phyloP scores from a whole-genome alignment of 2,113 vertebrate species.

The Formicarius rufipectus region DNA sequence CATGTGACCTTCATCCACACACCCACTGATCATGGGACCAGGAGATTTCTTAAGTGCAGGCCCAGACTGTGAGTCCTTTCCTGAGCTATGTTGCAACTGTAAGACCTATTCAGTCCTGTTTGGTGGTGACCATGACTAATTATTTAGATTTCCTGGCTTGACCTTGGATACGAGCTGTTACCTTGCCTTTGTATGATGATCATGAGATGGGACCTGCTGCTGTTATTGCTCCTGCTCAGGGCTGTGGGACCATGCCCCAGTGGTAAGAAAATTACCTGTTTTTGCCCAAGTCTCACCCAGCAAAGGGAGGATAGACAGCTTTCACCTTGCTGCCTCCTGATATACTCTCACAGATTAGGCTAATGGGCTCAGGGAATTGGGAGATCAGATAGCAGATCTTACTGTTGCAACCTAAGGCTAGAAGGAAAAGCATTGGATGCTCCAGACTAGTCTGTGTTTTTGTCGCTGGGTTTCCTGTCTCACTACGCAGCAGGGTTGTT shows the following conservation, averaged over 20 bases:
- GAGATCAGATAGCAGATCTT: background rate
- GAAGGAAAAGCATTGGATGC: background rate
- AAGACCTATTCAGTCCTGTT: accelerated
- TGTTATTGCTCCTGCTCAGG: background rate
- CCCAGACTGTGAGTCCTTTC: accelerated
- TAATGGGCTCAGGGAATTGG: background rate
- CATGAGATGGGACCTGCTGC: background rate
- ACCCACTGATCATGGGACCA: background rate
- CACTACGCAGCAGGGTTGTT: accelerated
- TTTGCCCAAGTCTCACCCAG: background rate
- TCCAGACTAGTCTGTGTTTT: background rate
- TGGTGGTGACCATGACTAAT: background rate
- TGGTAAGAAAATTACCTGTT: background rate
- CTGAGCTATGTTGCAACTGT: background rate
- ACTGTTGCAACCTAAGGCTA: background rate
- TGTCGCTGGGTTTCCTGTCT: background rate
- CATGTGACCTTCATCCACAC: background rate
- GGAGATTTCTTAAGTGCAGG: background rate
- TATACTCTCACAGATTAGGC: accelerated
- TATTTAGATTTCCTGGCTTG: background rate
- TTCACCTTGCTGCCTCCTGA: background rate
- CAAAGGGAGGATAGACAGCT: background rate
- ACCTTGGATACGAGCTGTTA: background rate
- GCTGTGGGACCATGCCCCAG: background rate
- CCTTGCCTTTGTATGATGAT: background rate